phyloP scores from a whole-genome alignment of 2,888 invertebrate species.

The Lepidochrysops patricia region DNA sequence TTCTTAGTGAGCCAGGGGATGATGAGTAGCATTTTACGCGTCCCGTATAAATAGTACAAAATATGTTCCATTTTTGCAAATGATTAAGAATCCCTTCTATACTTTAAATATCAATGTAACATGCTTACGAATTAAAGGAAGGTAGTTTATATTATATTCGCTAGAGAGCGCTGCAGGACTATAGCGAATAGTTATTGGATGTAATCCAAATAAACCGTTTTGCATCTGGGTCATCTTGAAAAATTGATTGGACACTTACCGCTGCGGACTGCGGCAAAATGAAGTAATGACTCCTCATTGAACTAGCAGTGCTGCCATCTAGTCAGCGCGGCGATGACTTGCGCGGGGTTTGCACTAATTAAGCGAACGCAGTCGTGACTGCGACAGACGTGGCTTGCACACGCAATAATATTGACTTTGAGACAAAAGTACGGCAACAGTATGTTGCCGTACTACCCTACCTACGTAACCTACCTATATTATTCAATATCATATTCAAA shows the following conservation, averaged over 20 bases:
- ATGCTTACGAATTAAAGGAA: not conserved
- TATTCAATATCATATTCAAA: too few relatives aligned
- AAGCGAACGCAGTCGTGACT: not conserved
- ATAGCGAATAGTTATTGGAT: constrained; percentile 48
- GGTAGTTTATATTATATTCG: constrained; percentile 21
- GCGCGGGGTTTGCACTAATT: not conserved
- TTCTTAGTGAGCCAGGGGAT: too few relatives aligned
- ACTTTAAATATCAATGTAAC: too few relatives aligned
- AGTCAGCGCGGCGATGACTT: constrained; percentile 15
- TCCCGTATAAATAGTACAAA: too few relatives aligned
- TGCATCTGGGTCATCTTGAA: constrained; percentile 58
- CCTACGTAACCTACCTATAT: too few relatives aligned
- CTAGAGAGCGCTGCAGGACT: constrained; percentile 26
- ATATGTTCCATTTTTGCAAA: too few relatives aligned
- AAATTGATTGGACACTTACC: constrained; percentile 60
- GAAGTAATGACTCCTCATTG: constrained; percentile 18
- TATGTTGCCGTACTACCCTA: too few relatives aligned
- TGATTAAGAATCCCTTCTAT: not conserved
- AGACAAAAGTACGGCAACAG: too few relatives aligned
- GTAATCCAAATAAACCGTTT: constrained; percentile 47
- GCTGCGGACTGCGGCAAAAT: constrained; percentile 32
- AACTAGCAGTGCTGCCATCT: constrained; percentile 26
- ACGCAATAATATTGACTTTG: too few relatives aligned
- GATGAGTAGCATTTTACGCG: too few relatives aligned
- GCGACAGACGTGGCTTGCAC: too few relatives aligned